These are phyloP conservation scores for Pterobdella sp. DNA, from an alignment of 2,888 invertebrate species.

Conservation along the genomic window DNA sequence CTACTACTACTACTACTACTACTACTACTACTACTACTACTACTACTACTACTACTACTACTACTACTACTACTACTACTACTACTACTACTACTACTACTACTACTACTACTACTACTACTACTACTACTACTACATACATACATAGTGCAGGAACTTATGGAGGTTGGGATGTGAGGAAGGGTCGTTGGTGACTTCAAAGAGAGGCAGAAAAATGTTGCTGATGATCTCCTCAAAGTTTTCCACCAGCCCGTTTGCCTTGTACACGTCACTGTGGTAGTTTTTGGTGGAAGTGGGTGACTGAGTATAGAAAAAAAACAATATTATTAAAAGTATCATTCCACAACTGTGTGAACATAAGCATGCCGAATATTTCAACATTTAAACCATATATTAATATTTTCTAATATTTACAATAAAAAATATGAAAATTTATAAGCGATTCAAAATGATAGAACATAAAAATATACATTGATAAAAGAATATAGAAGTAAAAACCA, in stretches of 20 bases:
- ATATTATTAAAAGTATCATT: background rate
- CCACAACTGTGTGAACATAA: no score
- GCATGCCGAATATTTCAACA: no score
- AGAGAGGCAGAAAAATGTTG: slow-evolving; percentile 88
- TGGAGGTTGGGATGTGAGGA: slow-evolving; percentile 83
- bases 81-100: background rate
- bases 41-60: slow-evolving; percentile 36
- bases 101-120: background rate
- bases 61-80: slow-evolving; percentile 33
- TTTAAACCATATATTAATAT: no score
- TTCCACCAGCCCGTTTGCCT: slow-evolving; percentile 80
- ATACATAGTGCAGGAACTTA: slow-evolving; percentile 66
- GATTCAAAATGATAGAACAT: background rate
- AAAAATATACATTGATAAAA: background rate
- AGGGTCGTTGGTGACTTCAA: slow-evolving; percentile 92
- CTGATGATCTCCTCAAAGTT: slow-evolving; percentile 92
- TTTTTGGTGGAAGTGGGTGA: background rate
- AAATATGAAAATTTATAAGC: background rate
- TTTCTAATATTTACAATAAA: no score
- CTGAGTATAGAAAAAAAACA: background rate
- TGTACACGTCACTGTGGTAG: slow-evolving; percentile 90
- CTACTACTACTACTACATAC: slow-evolving; percentile 32
- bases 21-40: slow-evolving; percentile 23
- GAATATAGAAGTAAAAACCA: background rate
- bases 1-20: slow-evolving; percentile 26